Evolutionary conservation across 2,888 invertebrate species (phyloP).

Genomic region (Artemia sinica): DNA sequence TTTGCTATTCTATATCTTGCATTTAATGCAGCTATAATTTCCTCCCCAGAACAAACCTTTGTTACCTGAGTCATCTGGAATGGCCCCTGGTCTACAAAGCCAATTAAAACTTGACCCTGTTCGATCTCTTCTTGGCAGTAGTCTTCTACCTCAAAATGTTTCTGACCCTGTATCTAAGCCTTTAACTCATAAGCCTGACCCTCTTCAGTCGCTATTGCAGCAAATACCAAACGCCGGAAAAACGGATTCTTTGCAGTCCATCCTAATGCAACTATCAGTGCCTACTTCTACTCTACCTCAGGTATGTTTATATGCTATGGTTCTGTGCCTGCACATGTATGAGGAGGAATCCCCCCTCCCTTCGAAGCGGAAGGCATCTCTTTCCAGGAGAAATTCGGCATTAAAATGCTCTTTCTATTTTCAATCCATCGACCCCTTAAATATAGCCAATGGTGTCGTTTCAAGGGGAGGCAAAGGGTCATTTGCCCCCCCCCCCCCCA

Average conservation of each 20-base stretch:
- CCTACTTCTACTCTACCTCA: neutral
- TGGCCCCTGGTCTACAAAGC: neutral
- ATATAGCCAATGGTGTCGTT: too few species aligned
- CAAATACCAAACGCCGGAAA: neutral
- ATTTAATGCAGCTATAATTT: neutral
- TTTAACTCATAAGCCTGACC: constrained; percentile 24
- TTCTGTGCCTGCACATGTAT: neutral
- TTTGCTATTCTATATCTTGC: too few species aligned
- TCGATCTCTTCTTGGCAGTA: neutral
- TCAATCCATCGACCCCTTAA: too few species aligned
- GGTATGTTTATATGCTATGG: neutral
- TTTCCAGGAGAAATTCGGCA: too few species aligned
- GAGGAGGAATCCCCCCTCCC: neutral
- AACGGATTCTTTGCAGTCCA: neutral
- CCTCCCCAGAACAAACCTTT: neutral
- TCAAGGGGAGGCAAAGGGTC: too few species aligned
- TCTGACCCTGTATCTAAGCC: too few species aligned
- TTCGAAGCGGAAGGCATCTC: too few species aligned
- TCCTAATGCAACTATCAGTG: neutral
- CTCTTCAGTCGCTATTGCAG: constrained; percentile 31
- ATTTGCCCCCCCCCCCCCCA: too few species aligned
- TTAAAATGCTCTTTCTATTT: too few species aligned
- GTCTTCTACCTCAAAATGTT: too few species aligned
- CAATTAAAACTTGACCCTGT: neutral
- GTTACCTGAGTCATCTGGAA: neutral